phyloP scores from a whole-genome alignment of 2,797 vertebrate genomes.

The Pogoniulus pusillus region DNA sequence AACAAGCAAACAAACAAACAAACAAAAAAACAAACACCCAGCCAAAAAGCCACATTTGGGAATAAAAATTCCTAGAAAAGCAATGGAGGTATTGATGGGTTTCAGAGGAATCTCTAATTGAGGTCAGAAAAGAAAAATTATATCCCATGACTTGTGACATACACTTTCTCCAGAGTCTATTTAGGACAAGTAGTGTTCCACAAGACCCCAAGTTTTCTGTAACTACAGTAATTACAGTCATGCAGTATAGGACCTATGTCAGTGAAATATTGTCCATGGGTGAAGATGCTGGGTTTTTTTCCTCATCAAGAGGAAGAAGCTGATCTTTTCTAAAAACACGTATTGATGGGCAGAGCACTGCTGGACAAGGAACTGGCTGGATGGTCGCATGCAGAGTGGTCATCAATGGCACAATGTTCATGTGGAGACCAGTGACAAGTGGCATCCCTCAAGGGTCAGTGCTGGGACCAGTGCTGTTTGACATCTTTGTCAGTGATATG shows the following conservation, averaged over 20 bases:
- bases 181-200: not conserved
- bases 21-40: not conserved
- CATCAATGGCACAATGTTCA: too few species aligned
- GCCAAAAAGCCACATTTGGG: not conserved
- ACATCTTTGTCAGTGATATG: too few species aligned
- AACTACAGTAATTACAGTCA: not conserved
- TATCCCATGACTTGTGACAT: not conserved
- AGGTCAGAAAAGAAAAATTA: not conserved
- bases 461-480: too few species aligned
- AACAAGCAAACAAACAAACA: too few species aligned
- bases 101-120: not conserved
- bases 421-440: too few species aligned
- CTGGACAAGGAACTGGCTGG: too few species aligned
- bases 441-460: too few species aligned
- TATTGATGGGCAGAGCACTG: too few species aligned
- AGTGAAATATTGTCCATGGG: not conserved
- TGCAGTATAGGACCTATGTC: too few species aligned
- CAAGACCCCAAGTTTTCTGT: not conserved
- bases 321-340: not conserved
- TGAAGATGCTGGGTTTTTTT: not conserved
- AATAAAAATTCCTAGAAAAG: not conserved
- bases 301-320: not conserved
- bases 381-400: too few species aligned
- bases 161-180: not conserved
- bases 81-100: not conserved